Evolutionary conservation across 2,797 vertebrate species (phyloP).

Genomic region (Gephyroberyx darwinii): DNA sequence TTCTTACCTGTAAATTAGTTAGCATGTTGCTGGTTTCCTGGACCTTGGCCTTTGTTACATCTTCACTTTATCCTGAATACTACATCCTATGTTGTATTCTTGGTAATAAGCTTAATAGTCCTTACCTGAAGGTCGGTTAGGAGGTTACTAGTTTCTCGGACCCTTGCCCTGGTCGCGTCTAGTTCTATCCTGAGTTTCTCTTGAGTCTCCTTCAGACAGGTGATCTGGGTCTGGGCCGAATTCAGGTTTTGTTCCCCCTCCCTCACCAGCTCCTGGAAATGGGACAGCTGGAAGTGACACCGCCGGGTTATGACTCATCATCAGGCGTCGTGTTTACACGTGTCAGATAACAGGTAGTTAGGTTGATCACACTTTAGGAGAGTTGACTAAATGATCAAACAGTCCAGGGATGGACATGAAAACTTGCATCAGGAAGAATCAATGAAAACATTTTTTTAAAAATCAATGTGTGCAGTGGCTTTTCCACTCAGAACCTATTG

Average conservation of each 20-base stretch:
- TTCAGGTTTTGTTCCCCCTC: slow-evolving; percentile 91
- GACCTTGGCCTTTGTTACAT: too few species aligned
- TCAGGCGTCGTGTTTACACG: neutral
- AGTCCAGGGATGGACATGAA: too few species aligned
- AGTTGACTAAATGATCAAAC: too few species aligned
- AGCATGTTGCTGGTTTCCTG: neutral
- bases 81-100: too few species aligned
- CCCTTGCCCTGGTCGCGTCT: slow-evolving; percentile 87
- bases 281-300: slow-evolving; percentile 83
- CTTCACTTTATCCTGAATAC: too few species aligned
- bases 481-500: slow-evolving; percentile 41
- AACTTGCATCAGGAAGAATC: too few species aligned
- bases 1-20: too few species aligned
- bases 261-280: slow-evolving; percentile 91
- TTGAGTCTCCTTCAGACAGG: slow-evolving; percentile 90
- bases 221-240: slow-evolving; percentile 92
- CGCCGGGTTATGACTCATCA: neutral
- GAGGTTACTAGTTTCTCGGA: slow-evolving; percentile 92
- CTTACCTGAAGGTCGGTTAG: slow-evolving; percentile 91
- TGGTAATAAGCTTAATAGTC: too few species aligned
- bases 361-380: too few species aligned
- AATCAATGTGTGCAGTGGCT: neutral
- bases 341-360: neutral
- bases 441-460: too few species aligned
- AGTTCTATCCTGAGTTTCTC: slow-evolving; percentile 92